Percentiles rank a stretch among this genome's conserved stretches.
Evolutionary conservation across 2,888 invertebrate species (phyloP).

Genomic region (Phortica magna): DNA sequence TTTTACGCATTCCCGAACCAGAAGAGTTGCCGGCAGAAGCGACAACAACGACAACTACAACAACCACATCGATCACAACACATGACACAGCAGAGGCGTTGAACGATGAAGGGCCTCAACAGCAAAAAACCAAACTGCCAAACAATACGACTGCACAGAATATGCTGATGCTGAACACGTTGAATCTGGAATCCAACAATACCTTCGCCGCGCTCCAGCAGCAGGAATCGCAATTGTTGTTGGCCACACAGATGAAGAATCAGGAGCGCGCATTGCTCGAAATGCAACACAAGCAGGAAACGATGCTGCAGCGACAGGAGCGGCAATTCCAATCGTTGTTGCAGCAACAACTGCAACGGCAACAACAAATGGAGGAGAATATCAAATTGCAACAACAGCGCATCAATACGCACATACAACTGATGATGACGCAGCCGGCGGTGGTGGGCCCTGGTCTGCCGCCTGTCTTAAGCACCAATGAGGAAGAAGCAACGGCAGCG

Average conservation of each 20-base stretch:
- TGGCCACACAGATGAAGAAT: slow-evolving; percentile 75
- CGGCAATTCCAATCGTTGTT: slow-evolving; percentile 73
- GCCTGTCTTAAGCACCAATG: background rate
- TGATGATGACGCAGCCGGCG: slow-evolving; percentile 74
- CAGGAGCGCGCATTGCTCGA: slow-evolving; percentile 74
- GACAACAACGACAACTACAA: background rate
- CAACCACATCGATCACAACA: too few species aligned
- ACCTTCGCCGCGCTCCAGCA: slow-evolving; percentile 71
- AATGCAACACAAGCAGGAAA: slow-evolving; percentile 76
- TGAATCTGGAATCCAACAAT: slow-evolving; percentile 71
- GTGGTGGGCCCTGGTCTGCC: slow-evolving; percentile 24
- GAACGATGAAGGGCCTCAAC: slow-evolving; percentile 3
- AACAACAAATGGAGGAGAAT: slow-evolving; percentile 74
- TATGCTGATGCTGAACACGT: slow-evolving; percentile 65
- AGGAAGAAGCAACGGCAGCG: background rate
- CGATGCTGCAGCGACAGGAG: slow-evolving; percentile 72
- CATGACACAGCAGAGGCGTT: slow-evolving; percentile 8
- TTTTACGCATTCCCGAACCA: slow-evolving; percentile 51
- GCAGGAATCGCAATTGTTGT: slow-evolving; percentile 74
- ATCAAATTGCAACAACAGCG: slow-evolving; percentile 77
- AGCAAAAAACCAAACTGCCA: background rate
- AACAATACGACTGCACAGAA: slow-evolving; percentile 54
- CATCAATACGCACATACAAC: slow-evolving; percentile 75
- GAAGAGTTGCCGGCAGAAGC: slow-evolving; percentile 43
- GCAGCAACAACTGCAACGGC: slow-evolving; percentile 75